A percentile compares a stretch with the other conserved stretches of the same genome.
Conservation (phyloP, 2,113 vertebrate species). For the Clarias macrocephalus region DNA sequence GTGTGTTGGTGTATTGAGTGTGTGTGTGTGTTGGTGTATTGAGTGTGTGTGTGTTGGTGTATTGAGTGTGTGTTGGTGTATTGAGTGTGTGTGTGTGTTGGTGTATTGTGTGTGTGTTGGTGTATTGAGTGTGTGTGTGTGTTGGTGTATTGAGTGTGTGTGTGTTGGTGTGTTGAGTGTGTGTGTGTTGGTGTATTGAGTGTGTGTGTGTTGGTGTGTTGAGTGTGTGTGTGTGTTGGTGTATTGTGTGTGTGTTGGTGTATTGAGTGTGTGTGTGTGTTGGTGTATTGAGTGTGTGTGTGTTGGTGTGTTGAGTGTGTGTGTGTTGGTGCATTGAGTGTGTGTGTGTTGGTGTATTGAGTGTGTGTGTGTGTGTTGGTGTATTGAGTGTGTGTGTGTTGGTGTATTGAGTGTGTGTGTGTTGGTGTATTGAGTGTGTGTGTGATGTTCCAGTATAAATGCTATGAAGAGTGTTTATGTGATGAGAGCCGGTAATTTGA, state of each 20-base stretch:
- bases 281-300: not conserved
- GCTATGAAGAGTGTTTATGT: slow-evolving; percentile 15
- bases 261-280: not conserved
- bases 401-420: not conserved
- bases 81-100: too few relatives aligned
- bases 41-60: not conserved
- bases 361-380: not conserved
- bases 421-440: not conserved
- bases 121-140: too few relatives aligned
- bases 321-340: not conserved
- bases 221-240: not conserved
- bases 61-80: slow-evolving; percentile 2
- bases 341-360: not conserved
- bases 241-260: not conserved
- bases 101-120: too few relatives aligned
- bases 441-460: not conserved
- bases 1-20: too few relatives aligned
- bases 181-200: too few relatives aligned
- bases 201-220: too few relatives aligned
- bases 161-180: too few relatives aligned
- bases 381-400: not conserved
- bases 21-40: not conserved
- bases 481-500: slow-evolving; percentile 61
- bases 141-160: too few relatives aligned
- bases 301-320: not conserved